These are phyloP conservation scores for Apis laboriosa DNA, from an alignment of 1,140 invertebrate genomes.

Conservation along the genomic window DNA sequence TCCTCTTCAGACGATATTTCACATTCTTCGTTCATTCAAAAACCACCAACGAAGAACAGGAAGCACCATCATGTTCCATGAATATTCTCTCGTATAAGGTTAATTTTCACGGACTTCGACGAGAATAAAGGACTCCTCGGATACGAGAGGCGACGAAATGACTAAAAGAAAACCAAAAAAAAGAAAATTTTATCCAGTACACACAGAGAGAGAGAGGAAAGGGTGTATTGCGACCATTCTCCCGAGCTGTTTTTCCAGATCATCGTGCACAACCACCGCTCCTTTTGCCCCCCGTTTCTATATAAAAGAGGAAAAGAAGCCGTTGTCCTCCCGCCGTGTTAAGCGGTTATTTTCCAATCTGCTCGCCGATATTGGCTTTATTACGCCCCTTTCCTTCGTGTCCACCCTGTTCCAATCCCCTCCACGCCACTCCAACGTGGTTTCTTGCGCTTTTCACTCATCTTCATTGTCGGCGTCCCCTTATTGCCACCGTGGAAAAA, in stretches of 20 bases:
- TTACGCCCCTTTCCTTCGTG: slow-evolving; percentile 40
- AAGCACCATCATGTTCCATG: slow-evolving; percentile 4
- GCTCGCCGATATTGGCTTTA: slow-evolving; percentile 64
- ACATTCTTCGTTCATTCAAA: not conserved
- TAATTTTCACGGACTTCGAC: not conserved
- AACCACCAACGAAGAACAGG: not conserved
- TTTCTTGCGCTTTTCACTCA: slow-evolving; percentile 39
- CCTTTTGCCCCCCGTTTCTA: not conserved
- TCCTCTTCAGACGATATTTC: not conserved
- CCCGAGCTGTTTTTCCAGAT: slow-evolving; percentile 23
- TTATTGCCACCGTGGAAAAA: slow-evolving; percentile 26
- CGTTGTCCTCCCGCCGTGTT: slow-evolving; percentile 51
- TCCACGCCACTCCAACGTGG: not conserved
- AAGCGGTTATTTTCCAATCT: slow-evolving; percentile 66
- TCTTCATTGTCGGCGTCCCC: slow-evolving; percentile 28
- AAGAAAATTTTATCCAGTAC: not conserved
- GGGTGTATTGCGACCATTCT: not conserved
- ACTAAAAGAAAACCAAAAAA: not conserved
- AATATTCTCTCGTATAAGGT: not conserved
- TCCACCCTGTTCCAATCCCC: not conserved
- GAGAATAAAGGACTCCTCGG: not conserved
- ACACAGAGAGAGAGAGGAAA: not conserved
- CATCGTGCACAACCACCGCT: slow-evolving; percentile 5
- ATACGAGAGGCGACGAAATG: too few relatives aligned
- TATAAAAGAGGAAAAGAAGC: slow-evolving; percentile 8